phyloP scores from a whole-genome alignment of 2,797 vertebrate species.

The Miichthys miiuy region DNA sequence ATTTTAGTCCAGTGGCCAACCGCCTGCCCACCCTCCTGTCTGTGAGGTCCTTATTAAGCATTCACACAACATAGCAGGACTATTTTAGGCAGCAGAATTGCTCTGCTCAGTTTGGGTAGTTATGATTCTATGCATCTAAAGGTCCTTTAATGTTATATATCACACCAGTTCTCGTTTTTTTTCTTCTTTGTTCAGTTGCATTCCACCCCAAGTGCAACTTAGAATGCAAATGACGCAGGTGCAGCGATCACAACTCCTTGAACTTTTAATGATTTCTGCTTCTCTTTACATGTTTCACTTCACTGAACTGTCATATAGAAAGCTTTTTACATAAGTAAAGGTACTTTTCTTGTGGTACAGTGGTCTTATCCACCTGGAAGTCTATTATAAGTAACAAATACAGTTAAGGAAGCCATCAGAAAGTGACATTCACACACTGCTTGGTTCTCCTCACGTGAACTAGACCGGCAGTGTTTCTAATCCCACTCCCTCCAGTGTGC shows the following conservation, averaged over 20 bases:
- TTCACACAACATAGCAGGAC: constrained; percentile 33
- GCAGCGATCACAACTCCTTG: neutral
- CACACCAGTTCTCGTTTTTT: neutral
- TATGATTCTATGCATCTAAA: constrained; percentile 25
- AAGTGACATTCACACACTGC: neutral
- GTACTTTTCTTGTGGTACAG: too few species aligned
- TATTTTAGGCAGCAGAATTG: constrained; percentile 25
- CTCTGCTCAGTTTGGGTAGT: constrained; percentile 28
- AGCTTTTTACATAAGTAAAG: neutral
- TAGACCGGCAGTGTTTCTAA: neutral
- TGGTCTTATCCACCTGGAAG: neutral
- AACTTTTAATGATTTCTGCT: neutral
- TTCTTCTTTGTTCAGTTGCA: neutral
- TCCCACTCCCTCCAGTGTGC: neutral
- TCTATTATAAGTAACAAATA: neutral
- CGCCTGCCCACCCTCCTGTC: neutral
- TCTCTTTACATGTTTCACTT: neutral
- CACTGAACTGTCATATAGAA: neutral
- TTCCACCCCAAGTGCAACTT: neutral
- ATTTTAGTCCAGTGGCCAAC: constrained; percentile 36
- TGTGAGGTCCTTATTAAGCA: constrained; percentile 44
- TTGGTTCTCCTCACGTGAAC: constrained; percentile 7
- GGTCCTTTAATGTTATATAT: constrained; percentile 4
- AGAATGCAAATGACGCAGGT: neutral
- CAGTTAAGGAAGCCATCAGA: neutral